Evolutionary conservation across 1,140 invertebrate genomes (phyloP).

Genomic region (Cherax quadricarinatus): DNA sequence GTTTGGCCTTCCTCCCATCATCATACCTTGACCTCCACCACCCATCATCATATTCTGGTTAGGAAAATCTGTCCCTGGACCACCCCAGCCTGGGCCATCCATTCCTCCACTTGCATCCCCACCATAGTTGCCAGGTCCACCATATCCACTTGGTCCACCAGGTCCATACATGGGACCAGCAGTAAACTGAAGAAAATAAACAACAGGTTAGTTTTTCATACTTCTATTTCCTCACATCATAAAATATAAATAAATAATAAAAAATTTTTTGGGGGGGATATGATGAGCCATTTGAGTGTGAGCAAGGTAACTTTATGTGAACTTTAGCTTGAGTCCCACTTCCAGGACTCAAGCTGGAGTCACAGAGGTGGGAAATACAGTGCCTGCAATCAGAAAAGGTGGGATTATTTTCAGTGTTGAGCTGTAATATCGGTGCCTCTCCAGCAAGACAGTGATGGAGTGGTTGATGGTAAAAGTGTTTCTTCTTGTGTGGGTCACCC

Average conservation of each 20-base stretch:
- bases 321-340: too few relatives aligned
- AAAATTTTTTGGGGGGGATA: neutral
- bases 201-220: neutral
- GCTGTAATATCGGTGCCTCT: too few relatives aligned
- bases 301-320: too few relatives aligned
- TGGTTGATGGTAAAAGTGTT: too few relatives aligned
- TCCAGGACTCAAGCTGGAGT: too few relatives aligned
- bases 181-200: constrained; percentile 21
- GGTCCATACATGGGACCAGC: constrained; percentile 50
- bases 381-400: too few relatives aligned
- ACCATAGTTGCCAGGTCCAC: constrained; percentile 13
- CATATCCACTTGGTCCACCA: constrained; percentile 41
- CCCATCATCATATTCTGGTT: constrained; percentile 58
- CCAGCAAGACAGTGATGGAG: too few relatives aligned
- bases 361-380: too few relatives aligned
- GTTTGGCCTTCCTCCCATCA: constrained; percentile 51
- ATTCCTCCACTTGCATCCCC: constrained; percentile 38
- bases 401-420: too few relatives aligned
- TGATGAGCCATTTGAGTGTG: too few relatives aligned
- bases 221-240: too few relatives aligned
- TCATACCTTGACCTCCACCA: constrained; percentile 40
- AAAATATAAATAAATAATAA: neutral
- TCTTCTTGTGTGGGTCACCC: too few relatives aligned
- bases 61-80: constrained; percentile 51
- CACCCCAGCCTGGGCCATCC: constrained; percentile 48